phyloP scores from a whole-genome alignment of 2,113 vertebrate genomes.

The Lampris incognitus region DNA sequence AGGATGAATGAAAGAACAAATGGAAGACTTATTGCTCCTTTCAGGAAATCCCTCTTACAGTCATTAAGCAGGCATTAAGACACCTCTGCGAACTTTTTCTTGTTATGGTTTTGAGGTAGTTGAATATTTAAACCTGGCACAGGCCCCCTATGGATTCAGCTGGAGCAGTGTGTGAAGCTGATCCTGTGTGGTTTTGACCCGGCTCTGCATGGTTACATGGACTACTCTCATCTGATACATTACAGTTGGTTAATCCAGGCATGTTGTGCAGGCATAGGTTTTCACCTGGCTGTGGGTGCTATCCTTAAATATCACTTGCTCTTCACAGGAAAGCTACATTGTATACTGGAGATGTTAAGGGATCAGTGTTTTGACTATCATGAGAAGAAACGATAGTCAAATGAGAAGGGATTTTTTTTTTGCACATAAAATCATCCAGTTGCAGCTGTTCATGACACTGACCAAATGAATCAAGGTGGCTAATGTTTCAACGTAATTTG shows the following conservation, averaged over 20 bases:
- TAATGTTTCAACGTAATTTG: not conserved
- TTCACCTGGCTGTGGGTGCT: conserved; percentile 5
- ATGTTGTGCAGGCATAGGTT: not conserved
- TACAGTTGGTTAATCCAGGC: conserved; percentile 19
- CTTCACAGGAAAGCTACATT: too few species aligned
- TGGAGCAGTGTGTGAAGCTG: conserved; percentile 21
- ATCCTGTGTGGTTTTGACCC: conserved; percentile 9
- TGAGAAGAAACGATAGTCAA: too few species aligned
- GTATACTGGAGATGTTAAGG: too few species aligned
- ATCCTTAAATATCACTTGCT: not conserved
- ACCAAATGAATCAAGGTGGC: not conserved
- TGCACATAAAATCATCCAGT: too few species aligned
- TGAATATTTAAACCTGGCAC: conserved; percentile 21
- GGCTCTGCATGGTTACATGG: conserved; percentile 2
- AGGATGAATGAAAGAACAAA: not conserved
- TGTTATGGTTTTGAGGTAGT: conserved; percentile 11
- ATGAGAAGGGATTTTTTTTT: too few species aligned
- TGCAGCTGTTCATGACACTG: not conserved
- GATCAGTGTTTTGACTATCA: too few species aligned
- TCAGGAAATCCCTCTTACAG: conserved; percentile 14
- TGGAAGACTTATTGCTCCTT: not conserved
- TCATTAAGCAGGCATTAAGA: conserved; percentile 6
- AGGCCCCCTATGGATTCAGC: conserved; percentile 24
- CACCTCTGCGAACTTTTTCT: not conserved
- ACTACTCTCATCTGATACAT: conserved; percentile 14